Conservation (phyloP, 2,888 invertebrate genomes). For the Chironomus tentans region DNA sequence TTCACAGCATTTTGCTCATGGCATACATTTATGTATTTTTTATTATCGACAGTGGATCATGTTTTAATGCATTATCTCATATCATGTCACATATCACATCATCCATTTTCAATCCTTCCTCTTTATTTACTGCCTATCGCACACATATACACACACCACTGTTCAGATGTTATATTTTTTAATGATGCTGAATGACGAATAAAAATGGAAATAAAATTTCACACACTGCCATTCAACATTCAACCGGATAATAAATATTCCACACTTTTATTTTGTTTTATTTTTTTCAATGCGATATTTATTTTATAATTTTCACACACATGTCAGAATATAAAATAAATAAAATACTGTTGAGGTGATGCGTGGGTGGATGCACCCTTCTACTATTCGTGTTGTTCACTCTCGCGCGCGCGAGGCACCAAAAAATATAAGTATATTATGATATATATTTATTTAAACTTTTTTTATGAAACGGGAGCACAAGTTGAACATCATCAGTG, state of each 20-base stretch:
- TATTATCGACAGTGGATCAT: background rate
- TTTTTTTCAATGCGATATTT: background rate
- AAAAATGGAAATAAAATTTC: no score
- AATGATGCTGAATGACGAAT: background rate
- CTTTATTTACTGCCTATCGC: background rate
- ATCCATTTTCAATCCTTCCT: background rate
- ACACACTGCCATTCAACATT: no score
- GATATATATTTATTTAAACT: background rate
- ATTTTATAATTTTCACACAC: conserved; percentile 22
- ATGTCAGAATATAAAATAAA: background rate
- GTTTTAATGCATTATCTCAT: background rate
- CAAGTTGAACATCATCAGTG: background rate
- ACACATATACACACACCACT: background rate
- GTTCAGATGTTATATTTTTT: background rate
- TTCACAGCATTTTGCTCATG: background rate
- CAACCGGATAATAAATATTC: no score
- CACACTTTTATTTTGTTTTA: no score
- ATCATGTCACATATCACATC: background rate
- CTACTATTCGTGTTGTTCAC: background rate
- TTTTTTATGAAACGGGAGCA: background rate
- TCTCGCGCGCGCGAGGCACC: background rate
- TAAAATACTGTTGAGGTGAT: no score
- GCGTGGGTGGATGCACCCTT: background rate
- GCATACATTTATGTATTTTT: background rate
- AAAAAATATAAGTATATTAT: background rate